Evolutionary conservation across 2,888 invertebrate genomes (phyloP).

Genomic region (Diadegma fenestrale): DNA sequence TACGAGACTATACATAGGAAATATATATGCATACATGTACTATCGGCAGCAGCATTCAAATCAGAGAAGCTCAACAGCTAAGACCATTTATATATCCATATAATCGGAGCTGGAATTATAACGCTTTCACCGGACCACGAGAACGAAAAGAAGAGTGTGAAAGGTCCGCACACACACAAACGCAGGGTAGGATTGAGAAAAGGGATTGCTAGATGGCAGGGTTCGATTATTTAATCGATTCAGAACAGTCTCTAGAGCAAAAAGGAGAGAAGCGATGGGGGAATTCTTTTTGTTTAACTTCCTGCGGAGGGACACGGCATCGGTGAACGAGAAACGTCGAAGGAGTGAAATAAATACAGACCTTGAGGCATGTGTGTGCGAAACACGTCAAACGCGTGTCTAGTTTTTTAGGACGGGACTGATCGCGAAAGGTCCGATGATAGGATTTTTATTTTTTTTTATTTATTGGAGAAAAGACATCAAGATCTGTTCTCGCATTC

Average conservation of each 20-base stretch:
- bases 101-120: conserved; percentile 59
- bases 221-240: conserved; percentile 85
- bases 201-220: conserved; percentile 80
- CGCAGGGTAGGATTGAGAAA: conserved; percentile 45
- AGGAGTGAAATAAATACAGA: conserved; percentile 42
- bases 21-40: conserved; percentile 16
- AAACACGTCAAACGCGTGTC: conserved; percentile 46
- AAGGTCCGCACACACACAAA: conserved; percentile 3
- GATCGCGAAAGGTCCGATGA: conserved; percentile 28
- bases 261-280: conserved; percentile 64
- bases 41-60: conserved; percentile 49
- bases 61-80: conserved; percentile 22
- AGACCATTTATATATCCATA: conserved; percentile 21
- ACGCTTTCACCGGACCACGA: conserved; percentile 46
- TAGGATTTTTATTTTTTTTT: conserved; percentile 40
- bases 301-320: conserved; percentile 76
- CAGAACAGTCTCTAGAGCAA: conserved; percentile 81
- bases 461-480: conserved; percentile 35
- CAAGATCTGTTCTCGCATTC: conserved; percentile 52
- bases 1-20: conserved; percentile 51
- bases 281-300: conserved; percentile 83
- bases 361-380: conserved; percentile 6
- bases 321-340: conserved; percentile 48
- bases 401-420: conserved; percentile 41
- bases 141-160: conserved; percentile 49